Evolutionary conservation across 2,888 invertebrate genomes (phyloP), one percentile per base, ranked within the genome.

Genomic region (Cyclophora punctaria): DNA sequence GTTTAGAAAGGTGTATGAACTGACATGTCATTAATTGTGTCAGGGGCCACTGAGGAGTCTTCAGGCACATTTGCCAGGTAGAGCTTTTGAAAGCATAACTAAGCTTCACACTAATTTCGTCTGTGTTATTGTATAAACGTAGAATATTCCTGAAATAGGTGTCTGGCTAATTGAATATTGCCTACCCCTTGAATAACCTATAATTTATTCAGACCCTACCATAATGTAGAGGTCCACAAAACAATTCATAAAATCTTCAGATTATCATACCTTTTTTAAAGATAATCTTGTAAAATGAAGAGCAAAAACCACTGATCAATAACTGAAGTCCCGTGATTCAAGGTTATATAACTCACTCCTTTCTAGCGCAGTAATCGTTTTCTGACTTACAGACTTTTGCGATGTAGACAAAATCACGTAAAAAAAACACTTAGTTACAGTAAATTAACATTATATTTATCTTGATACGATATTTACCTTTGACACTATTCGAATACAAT

Each of bases 261-360:
- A 37, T 47, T 51, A 57, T 73, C 73, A 57, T 74, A 77, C 75
- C 73, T 70, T 20, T 20, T 20, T 20, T 20, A 20, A 20, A 20
- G 63, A 51, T 60, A 53, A 53, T 44, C 54, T 55, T 58, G 62
- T 55, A 69, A 58, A 64, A 62, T 63, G 66, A 52, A 65, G 62
- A 56, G 46, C 60, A 63, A 66, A 67, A 70, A 65, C 60, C 61
- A 67, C 63, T 78, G 73, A 86, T 86, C 84, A 83, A 83, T 84
- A 85, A 34, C 75, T 70, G 64, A 73, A 77, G 80, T 85, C 86
- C 78, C 84, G 87, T 86, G 87, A 87, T 86, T 87, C 87, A 88
- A 88, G 88, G 88, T 88, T 88, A 88, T 86, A 80, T 88, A 88
- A 88, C 83, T 76, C 78, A 73, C 78, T 80, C 71, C 74, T 75